A percentile compares a stretch with the other conserved stretches of the same genome.
phyloP scores from a whole-genome alignment of 2,113 vertebrate species.

The Mixornis gularis region DNA sequence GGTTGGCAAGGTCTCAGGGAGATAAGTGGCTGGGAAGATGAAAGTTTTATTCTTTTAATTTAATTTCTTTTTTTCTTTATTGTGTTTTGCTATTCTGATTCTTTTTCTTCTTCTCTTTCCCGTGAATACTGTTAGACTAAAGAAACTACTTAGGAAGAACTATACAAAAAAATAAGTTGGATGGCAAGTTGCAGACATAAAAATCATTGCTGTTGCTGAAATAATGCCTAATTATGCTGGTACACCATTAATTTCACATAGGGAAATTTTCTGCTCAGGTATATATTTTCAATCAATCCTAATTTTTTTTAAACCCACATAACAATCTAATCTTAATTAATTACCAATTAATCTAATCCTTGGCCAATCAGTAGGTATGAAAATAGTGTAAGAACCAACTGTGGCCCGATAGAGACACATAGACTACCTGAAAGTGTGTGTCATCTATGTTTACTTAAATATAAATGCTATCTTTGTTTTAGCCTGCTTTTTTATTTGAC shows the following conservation, averaged over 20 bases:
- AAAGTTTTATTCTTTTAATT: neutral
- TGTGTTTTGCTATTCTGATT: neutral
- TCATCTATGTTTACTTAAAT: neutral
- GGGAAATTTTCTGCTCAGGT: neutral
- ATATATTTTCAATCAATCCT: neutral
- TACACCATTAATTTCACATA: neutral
- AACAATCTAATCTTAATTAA: neutral
- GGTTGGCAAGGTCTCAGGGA: neutral
- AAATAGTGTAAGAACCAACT: neutral
- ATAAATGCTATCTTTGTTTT: neutral
- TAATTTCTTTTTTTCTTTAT: neutral
- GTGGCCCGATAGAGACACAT: neutral
- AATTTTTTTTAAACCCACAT: neutral
- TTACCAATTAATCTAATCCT: neutral
- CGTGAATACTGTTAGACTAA: neutral
- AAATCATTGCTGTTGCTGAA: neutral
- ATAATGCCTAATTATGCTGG: neutral
- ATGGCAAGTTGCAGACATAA: neutral
- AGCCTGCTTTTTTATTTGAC: neutral
- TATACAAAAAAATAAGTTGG: neutral
- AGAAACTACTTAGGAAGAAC: neutral
- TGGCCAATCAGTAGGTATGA: neutral
- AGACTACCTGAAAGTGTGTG: neutral
- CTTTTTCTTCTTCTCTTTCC: neutral
- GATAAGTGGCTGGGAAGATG: neutral